Conservation (phyloP, 2,797 vertebrate genomes). For the Odontamblyopus lacepedii region DNA sequence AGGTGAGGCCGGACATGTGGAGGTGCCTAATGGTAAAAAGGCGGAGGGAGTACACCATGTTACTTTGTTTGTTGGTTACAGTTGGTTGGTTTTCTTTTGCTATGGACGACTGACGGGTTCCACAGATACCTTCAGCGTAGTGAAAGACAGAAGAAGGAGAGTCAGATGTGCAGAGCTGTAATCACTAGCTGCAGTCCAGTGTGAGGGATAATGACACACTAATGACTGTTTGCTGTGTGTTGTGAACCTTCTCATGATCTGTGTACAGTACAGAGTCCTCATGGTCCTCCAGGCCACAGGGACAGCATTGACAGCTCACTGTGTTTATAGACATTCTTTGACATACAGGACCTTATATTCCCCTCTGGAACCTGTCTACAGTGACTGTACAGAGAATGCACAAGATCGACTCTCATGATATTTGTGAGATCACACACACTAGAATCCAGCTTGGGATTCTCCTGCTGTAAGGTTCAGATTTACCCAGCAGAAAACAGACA, state of each 20-base stretch:
- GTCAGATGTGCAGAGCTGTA: constrained; percentile 17
- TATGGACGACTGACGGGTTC: no score
- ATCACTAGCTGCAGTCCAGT: constrained; percentile 43
- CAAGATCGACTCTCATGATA: no score
- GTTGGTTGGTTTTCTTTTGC: no score
- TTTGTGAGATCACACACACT: no score
- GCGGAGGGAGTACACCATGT: no score
- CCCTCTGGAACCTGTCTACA: background rate
- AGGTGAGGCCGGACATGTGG: constrained; percentile 62
- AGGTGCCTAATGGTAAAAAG: no score
- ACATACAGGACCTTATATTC: background rate
- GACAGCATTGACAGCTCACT: background rate
- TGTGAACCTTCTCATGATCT: background rate
- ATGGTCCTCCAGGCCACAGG: background rate
- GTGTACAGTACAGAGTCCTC: background rate
- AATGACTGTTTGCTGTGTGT: constrained; percentile 41
- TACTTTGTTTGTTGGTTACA: no score
- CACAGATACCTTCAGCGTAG: no score
- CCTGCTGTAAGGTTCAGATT: no score
- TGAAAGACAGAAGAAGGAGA: background rate
- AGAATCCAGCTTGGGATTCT: no score
- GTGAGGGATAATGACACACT: constrained; percentile 36
- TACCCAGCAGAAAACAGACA: no score
- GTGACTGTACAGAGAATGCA: no score
- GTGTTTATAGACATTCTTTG: background rate